These are phyloP conservation scores for Xestia xanthographa DNA, from an alignment of 2,888 invertebrate species.

Conservation along the genomic window DNA sequence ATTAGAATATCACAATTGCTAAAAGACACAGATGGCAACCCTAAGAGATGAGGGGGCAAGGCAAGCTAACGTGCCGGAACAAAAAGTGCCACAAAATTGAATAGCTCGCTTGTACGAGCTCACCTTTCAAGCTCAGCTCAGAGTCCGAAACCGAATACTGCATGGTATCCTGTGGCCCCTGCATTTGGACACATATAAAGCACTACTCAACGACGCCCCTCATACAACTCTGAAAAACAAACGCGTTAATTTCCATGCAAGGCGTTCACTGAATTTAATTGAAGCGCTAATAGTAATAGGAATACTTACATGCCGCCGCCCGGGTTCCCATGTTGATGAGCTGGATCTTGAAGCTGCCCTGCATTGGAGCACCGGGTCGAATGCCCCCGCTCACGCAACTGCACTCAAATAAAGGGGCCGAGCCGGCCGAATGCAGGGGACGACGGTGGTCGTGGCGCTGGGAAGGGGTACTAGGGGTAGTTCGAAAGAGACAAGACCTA, in stretches of 20 bases:
- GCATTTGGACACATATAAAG: constrained; percentile 88
- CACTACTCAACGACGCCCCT: constrained; percentile 84
- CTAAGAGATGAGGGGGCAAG: constrained; percentile 59
- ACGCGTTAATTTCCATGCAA: constrained; percentile 87
- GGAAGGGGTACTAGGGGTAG: constrained; percentile 55
- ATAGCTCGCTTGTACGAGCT: constrained; percentile 81
- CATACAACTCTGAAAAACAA: constrained; percentile 88
- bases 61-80: constrained; percentile 74
- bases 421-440: constrained; percentile 36
- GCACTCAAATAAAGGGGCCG: constrained; percentile 79
- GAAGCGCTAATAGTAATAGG: constrained; percentile 41
- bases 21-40: constrained; percentile 71
- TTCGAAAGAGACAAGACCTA: constrained; percentile 88
- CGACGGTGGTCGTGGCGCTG: constrained; percentile 45
- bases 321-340: constrained; percentile 97
- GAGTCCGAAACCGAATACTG: constrained; percentile 84
- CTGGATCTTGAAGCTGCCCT: constrained; percentile 93
- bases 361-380: constrained; percentile 87
- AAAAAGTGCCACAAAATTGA: constrained; percentile 74
- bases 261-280: constrained; percentile 69
- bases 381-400: constrained; percentile 58
- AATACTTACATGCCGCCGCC: constrained; percentile 96
- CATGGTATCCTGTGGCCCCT: constrained; percentile 83
- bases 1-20: constrained; percentile 17
- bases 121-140: constrained; percentile 86